Evolutionary conservation across 1,140 invertebrate genomes (phyloP).

Genomic region (Stegodyphus dumicola): DNA sequence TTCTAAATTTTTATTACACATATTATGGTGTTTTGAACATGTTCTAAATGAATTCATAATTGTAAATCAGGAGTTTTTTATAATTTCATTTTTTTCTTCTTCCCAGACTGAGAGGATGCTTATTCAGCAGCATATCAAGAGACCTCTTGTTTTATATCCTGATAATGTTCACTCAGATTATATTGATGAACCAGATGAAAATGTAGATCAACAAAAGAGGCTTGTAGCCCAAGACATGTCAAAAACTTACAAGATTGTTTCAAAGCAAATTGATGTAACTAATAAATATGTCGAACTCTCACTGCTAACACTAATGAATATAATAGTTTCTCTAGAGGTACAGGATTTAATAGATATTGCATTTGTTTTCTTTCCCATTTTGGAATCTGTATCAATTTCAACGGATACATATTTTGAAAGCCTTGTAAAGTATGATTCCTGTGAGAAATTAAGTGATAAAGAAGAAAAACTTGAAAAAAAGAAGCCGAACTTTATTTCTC

Average conservation of each 20-base stretch:
- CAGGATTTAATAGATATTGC: slow-evolving; percentile 24
- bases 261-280: neutral
- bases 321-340: slow-evolving; percentile 3
- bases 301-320: neutral
- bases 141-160: slow-evolving; percentile 36
- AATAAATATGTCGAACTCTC: slow-evolving; percentile 20
- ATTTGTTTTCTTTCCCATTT: neutral
- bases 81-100: too few species aligned
- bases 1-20: too few species aligned
- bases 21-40: too few species aligned
- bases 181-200: neutral
- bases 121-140: neutral
- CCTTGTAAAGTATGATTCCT: neutral
- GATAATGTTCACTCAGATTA: slow-evolving; percentile 27
- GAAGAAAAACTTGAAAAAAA: neutral
- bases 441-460: neutral
- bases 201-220: neutral
- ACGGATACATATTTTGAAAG: slow-evolving; percentile 24
- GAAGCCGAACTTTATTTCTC: too few species aligned
- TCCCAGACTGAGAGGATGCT: neutral
- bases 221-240: slow-evolving; percentile 11
- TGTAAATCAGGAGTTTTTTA: too few species aligned
- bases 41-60: too few species aligned
- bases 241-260: slow-evolving; percentile 1
- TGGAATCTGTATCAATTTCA: slow-evolving; percentile 3